Evolutionary conservation across 1,140 invertebrate species (phyloP).

Genomic region (Drosophila nigrodunni): DNA sequence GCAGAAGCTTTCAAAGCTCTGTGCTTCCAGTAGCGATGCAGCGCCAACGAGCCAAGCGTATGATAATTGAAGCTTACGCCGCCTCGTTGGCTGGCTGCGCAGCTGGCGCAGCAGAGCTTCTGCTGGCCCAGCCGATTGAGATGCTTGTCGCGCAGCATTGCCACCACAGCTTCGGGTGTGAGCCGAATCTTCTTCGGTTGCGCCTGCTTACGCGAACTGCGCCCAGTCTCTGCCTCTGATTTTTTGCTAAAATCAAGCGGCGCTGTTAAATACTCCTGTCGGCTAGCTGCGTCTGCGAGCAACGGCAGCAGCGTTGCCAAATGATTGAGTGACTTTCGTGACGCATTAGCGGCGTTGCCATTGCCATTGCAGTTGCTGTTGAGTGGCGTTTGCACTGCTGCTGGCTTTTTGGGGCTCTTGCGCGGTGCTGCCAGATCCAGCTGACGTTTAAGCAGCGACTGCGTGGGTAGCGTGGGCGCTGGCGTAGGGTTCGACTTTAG

Average conservation of each 20-base stretch:
- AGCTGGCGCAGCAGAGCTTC: slow-evolving; percentile 63
- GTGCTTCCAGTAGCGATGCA: slow-evolving; percentile 85
- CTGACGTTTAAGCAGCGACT: slow-evolving; percentile 72
- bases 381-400: slow-evolving; percentile 9
- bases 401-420: slow-evolving; percentile 67
- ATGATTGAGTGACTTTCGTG: slow-evolving; percentile 75
- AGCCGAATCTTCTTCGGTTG: slow-evolving; percentile 84
- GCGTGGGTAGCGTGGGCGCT: slow-evolving; percentile 28
- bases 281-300: slow-evolving; percentile 77
- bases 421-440: slow-evolving; percentile 67
- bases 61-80: slow-evolving; percentile 84
- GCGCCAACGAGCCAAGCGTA: slow-evolving; percentile 83
- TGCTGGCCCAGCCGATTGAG: slow-evolving; percentile 76
- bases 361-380: slow-evolving; percentile 11
- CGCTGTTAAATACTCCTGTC: slow-evolving; percentile 75
- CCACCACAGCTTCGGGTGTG: slow-evolving; percentile 68
- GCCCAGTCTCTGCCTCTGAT: slow-evolving; percentile 51
- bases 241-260: slow-evolving; percentile 80
- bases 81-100: slow-evolving; percentile 32
- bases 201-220: slow-evolving; percentile 81
- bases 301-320: slow-evolving; percentile 74
- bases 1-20: slow-evolving; percentile 1
- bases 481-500: slow-evolving; percentile 5
- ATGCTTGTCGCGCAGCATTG: slow-evolving; percentile 78
- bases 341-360: slow-evolving; percentile 12